phyloP scores from a whole-genome alignment of 2,113 vertebrate genomes.

The Barnardius zonarius region DNA sequence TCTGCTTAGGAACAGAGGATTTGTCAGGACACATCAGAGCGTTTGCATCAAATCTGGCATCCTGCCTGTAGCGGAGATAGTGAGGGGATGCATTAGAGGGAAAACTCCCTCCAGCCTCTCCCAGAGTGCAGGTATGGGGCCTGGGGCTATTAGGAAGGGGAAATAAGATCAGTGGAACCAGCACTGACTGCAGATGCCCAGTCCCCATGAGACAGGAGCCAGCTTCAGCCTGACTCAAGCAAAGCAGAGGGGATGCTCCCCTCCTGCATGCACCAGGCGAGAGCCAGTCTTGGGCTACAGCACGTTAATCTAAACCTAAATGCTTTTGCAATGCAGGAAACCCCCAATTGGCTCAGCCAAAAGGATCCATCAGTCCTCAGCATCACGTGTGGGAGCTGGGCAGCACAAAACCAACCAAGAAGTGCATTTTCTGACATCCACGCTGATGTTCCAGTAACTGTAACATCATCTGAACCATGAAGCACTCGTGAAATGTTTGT shows the following conservation, averaged over 20 bases:
- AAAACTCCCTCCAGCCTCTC: neutral
- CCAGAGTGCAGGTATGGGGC: neutral
- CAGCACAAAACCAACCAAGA: neutral
- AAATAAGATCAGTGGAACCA: fast-evolving
- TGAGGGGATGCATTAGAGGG: neutral
- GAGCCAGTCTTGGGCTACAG: neutral
- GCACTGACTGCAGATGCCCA: neutral
- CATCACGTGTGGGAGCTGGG: neutral
- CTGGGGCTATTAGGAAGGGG: fast-evolving
- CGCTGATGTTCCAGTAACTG: neutral
- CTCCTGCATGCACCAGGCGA: neutral
- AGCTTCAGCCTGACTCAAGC: neutral
- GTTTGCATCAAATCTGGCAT: neutral
- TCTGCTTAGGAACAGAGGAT: slow-evolving; percentile 27
- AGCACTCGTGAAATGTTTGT: neutral
- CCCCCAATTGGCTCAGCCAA: neutral
- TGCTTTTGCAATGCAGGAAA: neutral
- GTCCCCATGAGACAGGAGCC: neutral
- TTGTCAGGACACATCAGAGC: slow-evolving; percentile 24
- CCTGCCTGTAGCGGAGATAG: neutral
- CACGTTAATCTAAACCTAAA: neutral
- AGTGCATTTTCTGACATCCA: neutral
- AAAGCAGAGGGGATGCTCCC: neutral
- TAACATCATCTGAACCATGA: neutral
- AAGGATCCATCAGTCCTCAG: neutral